Evolutionary conservation across 2,888 invertebrate species (phyloP).

Genomic region (Gastracanthus pulcherrimus): DNA sequence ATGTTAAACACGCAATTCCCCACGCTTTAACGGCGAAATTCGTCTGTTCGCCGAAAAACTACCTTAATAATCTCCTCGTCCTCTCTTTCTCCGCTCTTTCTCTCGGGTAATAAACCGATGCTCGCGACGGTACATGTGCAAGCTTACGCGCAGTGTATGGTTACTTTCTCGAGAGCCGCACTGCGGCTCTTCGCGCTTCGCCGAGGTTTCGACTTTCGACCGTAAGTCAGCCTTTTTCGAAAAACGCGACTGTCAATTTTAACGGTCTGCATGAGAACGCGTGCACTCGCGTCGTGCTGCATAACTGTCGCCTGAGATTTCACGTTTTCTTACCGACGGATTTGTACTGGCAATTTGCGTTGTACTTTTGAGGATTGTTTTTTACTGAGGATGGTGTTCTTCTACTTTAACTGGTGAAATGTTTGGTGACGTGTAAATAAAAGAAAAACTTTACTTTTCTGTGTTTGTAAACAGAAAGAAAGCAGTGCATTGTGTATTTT

Average conservation of each 20-base stretch:
- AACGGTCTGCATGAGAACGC: constrained; percentile 19
- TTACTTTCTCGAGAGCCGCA: constrained; percentile 19
- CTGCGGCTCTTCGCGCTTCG: neutral
- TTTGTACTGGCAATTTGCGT: too few relatives aligned
- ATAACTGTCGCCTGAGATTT: too few relatives aligned
- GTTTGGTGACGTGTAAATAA: too few relatives aligned
- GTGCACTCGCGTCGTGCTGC: neutral
- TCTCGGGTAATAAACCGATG: neutral
- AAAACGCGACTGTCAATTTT: constrained; percentile 21
- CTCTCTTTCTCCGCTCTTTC: neutral
- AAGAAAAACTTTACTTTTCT: too few relatives aligned
- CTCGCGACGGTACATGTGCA: neutral
- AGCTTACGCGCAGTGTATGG: neutral
- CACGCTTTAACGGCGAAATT: neutral
- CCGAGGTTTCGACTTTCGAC: constrained; percentile 4
- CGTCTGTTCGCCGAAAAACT: neutral
- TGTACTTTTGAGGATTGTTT: too few relatives aligned
- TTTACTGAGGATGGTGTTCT: too few relatives aligned
- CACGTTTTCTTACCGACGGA: too few relatives aligned
- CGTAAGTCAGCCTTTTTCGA: constrained; percentile 22
- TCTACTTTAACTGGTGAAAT: too few relatives aligned
- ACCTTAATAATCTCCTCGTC: neutral
- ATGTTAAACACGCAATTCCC: neutral
- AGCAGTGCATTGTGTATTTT: too few relatives aligned
- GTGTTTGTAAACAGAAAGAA: too few relatives aligned